Evolutionary conservation across 2,797 vertebrate genomes (phyloP).

Genomic region (Triplophysa yarkandensis): DNA sequence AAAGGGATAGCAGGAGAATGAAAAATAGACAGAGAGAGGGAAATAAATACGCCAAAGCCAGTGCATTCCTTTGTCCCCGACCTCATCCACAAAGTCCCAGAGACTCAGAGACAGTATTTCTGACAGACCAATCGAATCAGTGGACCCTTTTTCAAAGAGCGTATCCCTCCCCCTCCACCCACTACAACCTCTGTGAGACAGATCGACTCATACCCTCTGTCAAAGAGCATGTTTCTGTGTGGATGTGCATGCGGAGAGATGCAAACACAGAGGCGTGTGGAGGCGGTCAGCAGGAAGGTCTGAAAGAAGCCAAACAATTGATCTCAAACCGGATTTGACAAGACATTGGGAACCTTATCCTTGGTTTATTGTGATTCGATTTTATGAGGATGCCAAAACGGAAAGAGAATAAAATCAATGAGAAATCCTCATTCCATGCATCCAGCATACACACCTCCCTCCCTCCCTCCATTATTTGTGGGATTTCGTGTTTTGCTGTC

Average conservation of each 20-base stretch:
- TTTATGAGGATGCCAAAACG: conserved; percentile 3
- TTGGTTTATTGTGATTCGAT: conserved; percentile 34
- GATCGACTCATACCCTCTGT: conserved; percentile 56
- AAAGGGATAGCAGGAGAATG: conserved; percentile 13
- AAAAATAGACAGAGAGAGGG: conserved; percentile 20
- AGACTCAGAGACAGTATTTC: conserved; percentile 50
- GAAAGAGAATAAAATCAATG: conserved; percentile 40
- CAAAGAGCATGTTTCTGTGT: conserved; percentile 60
- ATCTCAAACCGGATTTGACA: conserved; percentile 35
- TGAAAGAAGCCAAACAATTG: conserved; percentile 31
- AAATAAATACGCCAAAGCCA: conserved; percentile 48
- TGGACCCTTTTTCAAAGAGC: conserved; percentile 49
- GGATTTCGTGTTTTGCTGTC: conserved; percentile 53
- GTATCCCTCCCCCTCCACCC: conserved; percentile 51
- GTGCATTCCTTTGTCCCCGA: conserved; percentile 47
- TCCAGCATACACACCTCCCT: conserved; percentile 57
- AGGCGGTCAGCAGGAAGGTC: conserved; percentile 39
- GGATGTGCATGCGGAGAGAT: conserved; percentile 2
- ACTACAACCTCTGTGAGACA: conserved; percentile 28
- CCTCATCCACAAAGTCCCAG: conserved; percentile 41
- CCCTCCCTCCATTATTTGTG: conserved; percentile 47
- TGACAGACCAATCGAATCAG: conserved; percentile 55
- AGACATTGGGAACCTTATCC: conserved; percentile 14
- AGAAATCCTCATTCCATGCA: conserved; percentile 54
- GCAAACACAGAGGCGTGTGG: conserved; percentile 24